A percentile compares a stretch with the other conserved stretches of the same genome.
Conservation (phyloP, 2,888 invertebrate genomes). For the Gasteruption jaculator region DNA sequence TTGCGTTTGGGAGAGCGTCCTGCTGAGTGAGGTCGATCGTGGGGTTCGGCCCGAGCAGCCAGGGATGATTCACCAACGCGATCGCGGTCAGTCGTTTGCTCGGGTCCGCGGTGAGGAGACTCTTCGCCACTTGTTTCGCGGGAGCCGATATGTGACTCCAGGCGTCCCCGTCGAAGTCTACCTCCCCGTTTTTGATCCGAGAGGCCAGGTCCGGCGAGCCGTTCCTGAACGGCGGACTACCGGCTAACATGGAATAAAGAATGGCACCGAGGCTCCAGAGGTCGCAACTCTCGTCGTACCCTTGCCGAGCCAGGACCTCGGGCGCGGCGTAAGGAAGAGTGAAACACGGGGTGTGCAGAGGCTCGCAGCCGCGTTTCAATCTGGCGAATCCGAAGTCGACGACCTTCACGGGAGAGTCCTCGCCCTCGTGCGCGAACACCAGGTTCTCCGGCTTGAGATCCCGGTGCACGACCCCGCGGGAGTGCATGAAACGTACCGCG, state of each 20-base stretch:
- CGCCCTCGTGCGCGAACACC: constrained; percentile 60
- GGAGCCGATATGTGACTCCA: constrained; percentile 72
- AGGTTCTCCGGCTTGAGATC: constrained; percentile 91
- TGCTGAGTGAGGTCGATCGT: constrained; percentile 3
- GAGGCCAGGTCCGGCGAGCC: constrained; percentile 71
- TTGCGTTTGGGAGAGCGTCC: constrained; percentile 5
- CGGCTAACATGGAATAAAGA: constrained; percentile 82
- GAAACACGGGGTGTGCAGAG: constrained; percentile 82
- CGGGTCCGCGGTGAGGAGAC: constrained; percentile 77
- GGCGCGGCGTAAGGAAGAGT: constrained; percentile 94
- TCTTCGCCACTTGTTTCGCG: constrained; percentile 72
- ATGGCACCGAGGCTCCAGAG: constrained; percentile 95
- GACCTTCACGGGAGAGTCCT: constrained; percentile 70
- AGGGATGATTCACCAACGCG: constrained; percentile 65
- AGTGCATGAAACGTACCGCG: constrained; percentile 83
- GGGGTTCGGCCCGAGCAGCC: constrained; percentile 55
- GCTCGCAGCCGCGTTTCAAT: constrained; percentile 61
- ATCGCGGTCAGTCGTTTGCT: constrained; percentile 64
- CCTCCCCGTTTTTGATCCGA: constrained; percentile 73
- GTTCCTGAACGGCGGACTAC: constrained; percentile 81
- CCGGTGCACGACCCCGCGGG: constrained; percentile 79
- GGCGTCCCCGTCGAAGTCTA: constrained; percentile 67
- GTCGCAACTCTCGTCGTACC: constrained; percentile 92
- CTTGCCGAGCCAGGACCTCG: constrained; percentile 74
- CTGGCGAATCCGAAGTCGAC: constrained; percentile 97